These are phyloP conservation scores for cattle (Bos taurus) DNA, from an alignment of 2,113 vertebrate genomes.

Conservation along the genomic window DNA sequence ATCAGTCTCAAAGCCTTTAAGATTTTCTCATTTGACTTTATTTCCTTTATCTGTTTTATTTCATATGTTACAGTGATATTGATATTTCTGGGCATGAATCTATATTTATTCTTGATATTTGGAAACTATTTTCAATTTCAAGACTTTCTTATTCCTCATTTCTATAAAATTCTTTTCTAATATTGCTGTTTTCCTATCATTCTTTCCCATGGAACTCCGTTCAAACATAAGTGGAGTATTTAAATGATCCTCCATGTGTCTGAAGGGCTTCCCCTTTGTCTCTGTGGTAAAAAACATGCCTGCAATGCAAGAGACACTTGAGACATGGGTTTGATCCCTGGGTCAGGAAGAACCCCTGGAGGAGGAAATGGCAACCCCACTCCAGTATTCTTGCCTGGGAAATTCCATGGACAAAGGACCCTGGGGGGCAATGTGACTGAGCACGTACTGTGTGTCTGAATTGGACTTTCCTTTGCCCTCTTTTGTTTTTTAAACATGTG, in stretches of 20 bases:
- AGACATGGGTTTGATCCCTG: background rate
- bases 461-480: background rate
- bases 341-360: background rate
- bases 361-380: background rate
- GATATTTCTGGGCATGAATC: background rate
- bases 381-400: background rate
- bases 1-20: background rate
- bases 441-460: background rate
- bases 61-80: background rate
- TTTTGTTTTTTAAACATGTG: background rate
- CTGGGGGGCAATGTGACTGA: background rate
- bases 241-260: background rate
- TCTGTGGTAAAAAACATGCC: background rate
- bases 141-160: background rate
- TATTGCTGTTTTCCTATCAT: background rate
- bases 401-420: background rate
- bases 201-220: background rate
- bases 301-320: background rate
- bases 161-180: background rate
- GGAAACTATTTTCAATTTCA: background rate
- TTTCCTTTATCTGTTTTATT: background rate
- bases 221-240: background rate
- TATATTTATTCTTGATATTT: background rate
- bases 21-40: background rate
- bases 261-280: background rate